These are phyloP conservation scores for Diploscapter pachys DNA, from an alignment of 1,140 invertebrate genomes.

Conservation along the genomic window DNA sequence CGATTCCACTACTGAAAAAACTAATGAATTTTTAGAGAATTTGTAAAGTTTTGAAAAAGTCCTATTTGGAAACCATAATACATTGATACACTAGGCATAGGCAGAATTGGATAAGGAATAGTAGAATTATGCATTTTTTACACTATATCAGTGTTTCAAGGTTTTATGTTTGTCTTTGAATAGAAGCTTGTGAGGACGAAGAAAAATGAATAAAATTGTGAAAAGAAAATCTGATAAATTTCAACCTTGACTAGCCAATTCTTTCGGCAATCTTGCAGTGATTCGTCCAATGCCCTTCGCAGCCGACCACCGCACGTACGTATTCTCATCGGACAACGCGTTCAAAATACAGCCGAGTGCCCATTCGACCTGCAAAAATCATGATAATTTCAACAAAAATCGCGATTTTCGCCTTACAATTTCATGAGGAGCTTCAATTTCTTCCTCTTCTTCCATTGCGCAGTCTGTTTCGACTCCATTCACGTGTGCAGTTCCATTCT, in stretches of 20 bases:
- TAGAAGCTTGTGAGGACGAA: no score
- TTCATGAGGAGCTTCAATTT: background rate
- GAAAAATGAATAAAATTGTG: no score
- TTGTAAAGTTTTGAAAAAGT: no score
- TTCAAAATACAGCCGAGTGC: conserved; percentile 16
- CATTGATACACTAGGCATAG: no score
- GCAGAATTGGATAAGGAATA: no score
- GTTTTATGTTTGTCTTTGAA: no score
- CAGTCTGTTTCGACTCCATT: background rate
- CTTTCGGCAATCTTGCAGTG: conserved; percentile 79
- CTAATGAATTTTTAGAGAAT: background rate
- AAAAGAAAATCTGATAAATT: no score
- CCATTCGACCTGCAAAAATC: conserved; percentile 21
- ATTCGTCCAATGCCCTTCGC: conserved; percentile 89
- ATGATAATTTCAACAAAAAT: background rate
- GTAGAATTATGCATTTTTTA: no score
- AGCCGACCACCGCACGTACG: conserved; percentile 74
- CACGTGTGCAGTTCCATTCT: background rate
- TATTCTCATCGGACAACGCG: conserved; percentile 21
- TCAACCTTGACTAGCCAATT: conserved; percentile 66
- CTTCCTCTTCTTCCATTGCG: conserved; percentile 4
- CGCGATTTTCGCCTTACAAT: background rate
- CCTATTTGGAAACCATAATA: no score
- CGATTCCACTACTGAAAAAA: conserved; percentile 66
- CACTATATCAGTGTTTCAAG: no score